Evolutionary conservation across 1,140 invertebrate genomes (phyloP).

Genomic region (Contarinia nasturtii): DNA sequence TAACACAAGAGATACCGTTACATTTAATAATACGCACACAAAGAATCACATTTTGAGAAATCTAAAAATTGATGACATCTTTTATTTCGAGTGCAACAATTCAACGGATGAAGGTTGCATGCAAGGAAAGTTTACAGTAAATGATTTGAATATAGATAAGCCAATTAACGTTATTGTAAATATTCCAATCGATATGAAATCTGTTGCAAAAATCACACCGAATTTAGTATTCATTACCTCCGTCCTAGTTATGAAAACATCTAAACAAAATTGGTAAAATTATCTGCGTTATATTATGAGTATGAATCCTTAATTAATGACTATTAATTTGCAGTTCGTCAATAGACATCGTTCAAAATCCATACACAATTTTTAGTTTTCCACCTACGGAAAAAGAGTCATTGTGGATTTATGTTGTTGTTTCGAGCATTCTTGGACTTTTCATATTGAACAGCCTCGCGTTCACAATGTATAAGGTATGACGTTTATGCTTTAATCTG

Average conservation of each 20-base stretch:
- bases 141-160: slow-evolving; percentile 19
- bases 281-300: no score
- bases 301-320: background rate
- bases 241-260: no score
- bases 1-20: no score
- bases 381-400: slow-evolving; percentile 13
- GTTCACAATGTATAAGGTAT: slow-evolving; percentile 14
- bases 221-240: no score
- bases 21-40: background rate
- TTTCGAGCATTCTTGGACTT: slow-evolving; percentile 15
- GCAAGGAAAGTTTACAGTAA: slow-evolving; percentile 14
- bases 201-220: no score
- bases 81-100: slow-evolving; percentile 21
- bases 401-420: slow-evolving; percentile 17
- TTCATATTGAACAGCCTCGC: slow-evolving; percentile 13
- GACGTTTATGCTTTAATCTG: no score
- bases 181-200: no score
- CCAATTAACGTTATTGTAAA: slow-evolving; percentile 21
- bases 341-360: background rate
- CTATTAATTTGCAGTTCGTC: background rate
- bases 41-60: slow-evolving; percentile 5
- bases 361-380: slow-evolving; percentile 18
- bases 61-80: slow-evolving; percentile 21
- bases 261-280: no score
- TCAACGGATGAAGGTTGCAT: slow-evolving; percentile 15